Evolutionary conservation across 2,113 vertebrate genomes (phyloP).

Genomic region (Chiloscyllium plagiosum): DNA sequence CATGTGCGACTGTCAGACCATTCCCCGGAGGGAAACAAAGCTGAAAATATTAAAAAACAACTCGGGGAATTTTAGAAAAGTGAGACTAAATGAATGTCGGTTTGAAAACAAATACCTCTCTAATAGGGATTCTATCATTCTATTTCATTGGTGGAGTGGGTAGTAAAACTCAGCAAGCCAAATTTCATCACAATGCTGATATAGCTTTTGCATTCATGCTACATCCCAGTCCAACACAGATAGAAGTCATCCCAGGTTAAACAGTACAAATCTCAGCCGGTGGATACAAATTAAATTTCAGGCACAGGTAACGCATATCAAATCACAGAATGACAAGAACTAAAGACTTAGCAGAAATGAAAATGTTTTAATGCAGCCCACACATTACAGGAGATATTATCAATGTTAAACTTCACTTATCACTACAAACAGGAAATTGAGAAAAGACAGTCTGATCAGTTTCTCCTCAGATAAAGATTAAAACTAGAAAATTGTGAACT

Average conservation of each 20-base stretch:
- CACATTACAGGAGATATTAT: background rate
- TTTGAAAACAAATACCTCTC: background rate
- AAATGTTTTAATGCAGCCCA: background rate
- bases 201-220: background rate
- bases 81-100: background rate
- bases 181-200: background rate
- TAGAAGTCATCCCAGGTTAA: background rate
- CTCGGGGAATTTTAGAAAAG: background rate
- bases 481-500: background rate
- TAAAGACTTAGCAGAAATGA: background rate
- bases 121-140: too few species aligned
- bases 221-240: background rate
- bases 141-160: too few species aligned
- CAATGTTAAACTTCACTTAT: background rate
- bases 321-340: slow-evolving; percentile 13
- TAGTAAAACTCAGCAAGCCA: background rate
- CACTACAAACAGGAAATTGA: slow-evolving; percentile 23
- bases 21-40: background rate
- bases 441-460: background rate
- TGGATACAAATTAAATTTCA: slow-evolving; percentile 11
- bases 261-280: background rate
- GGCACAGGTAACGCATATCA: background rate
- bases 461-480: background rate
- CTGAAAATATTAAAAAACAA: background rate
- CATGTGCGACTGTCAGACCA: background rate